Evolutionary conservation across 2,113 vertebrate species (phyloP).

Genomic region (Ptilonorhynchus violaceus): DNA sequence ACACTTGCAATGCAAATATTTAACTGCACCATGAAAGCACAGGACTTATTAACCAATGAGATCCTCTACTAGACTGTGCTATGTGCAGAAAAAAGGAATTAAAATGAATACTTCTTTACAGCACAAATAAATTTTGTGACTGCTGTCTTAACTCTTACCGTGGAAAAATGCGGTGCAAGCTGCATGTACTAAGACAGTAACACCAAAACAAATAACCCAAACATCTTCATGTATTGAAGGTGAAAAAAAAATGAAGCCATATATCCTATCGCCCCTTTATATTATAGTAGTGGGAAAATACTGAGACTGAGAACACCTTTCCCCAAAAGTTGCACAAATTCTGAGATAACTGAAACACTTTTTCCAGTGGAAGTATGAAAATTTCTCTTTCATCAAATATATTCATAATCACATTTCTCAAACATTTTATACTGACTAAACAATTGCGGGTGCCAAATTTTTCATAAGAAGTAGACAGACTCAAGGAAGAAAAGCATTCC

Average conservation of each 20-base stretch:
- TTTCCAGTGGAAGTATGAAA: background rate
- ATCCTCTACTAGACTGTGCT: background rate
- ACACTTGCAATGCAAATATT: conserved; percentile 9
- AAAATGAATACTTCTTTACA: background rate
- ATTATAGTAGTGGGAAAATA: background rate
- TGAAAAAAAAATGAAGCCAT: background rate
- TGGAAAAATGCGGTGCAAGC: background rate
- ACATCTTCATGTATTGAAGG: background rate
- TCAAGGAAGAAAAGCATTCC: background rate
- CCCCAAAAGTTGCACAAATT: background rate
- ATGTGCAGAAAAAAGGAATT: background rate
- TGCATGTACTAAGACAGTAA: background rate
- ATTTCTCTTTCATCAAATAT: background rate
- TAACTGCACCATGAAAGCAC: background rate
- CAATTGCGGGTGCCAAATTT: background rate
- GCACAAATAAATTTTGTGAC: background rate
- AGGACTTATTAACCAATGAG: background rate
- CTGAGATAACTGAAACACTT: background rate
- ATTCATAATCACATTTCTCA: background rate
- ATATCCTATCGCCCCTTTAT: background rate
- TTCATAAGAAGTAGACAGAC: background rate
- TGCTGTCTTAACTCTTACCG: background rate
- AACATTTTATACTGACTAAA: background rate
- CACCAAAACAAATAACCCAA: background rate
- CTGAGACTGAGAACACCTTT: background rate